Base-by-base conservation (phyloP, 2,797 vertebrate species). In the Semaprochilodus insignis region DNA sequence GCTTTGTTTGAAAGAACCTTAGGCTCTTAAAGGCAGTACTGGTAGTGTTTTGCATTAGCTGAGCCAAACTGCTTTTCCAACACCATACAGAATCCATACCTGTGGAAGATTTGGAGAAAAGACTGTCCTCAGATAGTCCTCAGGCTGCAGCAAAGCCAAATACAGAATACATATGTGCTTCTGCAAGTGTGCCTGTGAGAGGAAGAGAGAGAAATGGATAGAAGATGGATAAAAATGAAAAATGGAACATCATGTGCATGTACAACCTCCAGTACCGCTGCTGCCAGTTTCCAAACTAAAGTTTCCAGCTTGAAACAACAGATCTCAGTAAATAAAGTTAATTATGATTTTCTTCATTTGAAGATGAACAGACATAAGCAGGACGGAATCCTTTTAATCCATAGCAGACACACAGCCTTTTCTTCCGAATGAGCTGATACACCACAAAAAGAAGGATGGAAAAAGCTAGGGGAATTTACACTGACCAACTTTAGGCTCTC, bases 21-120 rank as follows among this genome's bases (percentile, higher is more conserved):
- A 27, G 90, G 89, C 90, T 85, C 79, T n/a, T 81, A 44, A 81
- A 65, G 31, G 34, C 19, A 44, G 8, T 34, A 83, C 83, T 72
- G 74, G 74, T 55, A 82, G 83, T 85, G 90, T 88, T 92, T 93
- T 85, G 90, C 86, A 90, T 92, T 91, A 93, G 83, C 81, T 25
- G 79, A 89, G 89, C 91, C 83, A 88, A 87, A 89, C 67, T 62
- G 75, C 86, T 88, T 73, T 74, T 85, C 84, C 81, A 81, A 76
- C 0, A 54, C 65, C 77, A 83, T 17, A 65, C 70, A 81, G 76
- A 21, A 69, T 66, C 66, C 25, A 65, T 76, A 80, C 63, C 52
- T 66, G 77, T 70, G 59, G 44, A 34, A 83, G 83, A 81, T 76
- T 65, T 72, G 15, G 23, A 40, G 70, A 77, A 76, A 75, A 78